A percentile compares a stretch with the other conserved stretches of the same genome.
These are phyloP conservation scores for Tenthredo scrophulariae DNA, from an alignment of 2,888 invertebrate genomes.

Conservation along the genomic window DNA sequence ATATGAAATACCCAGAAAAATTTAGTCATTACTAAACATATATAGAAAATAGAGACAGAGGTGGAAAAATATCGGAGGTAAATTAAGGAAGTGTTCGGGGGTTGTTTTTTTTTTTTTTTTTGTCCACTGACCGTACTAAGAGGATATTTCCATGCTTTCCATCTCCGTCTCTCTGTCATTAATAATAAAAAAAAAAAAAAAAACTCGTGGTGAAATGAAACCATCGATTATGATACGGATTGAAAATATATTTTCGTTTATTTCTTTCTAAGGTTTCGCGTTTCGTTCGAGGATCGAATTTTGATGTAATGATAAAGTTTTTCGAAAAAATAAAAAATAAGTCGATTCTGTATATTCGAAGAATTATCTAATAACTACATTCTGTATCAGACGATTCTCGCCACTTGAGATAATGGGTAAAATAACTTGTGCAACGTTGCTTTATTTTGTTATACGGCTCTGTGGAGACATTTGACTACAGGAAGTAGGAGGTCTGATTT, in stretches of 20 bases:
- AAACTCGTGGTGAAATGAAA: background rate
- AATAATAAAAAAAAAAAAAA: background rate
- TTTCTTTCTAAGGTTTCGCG: background rate
- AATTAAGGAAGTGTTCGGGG: background rate
- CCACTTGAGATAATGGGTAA: background rate
- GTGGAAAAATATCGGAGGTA: background rate
- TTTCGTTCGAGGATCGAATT: background rate
- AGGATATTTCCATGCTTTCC: background rate
- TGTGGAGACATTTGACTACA: constrained; percentile 6
- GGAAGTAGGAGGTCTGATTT: background rate
- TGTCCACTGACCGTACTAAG: background rate
- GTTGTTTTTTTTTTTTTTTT: background rate
- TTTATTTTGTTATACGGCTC: background rate
- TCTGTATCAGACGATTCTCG: background rate
- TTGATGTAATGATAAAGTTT: background rate
- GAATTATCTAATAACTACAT: background rate
- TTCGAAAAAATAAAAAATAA: background rate
- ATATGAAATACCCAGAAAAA: background rate
- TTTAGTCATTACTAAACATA: background rate
- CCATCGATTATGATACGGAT: background rate
- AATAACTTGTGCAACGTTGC: constrained; percentile 4
- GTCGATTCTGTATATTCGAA: background rate
- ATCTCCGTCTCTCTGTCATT: background rate
- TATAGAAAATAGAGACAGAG: background rate
- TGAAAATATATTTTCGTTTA: background rate